Percentiles rank a stretch among this genome's conserved stretches.
phyloP scores from a whole-genome alignment of 2,113 vertebrate species.

The Ceratotherium simum region DNA sequence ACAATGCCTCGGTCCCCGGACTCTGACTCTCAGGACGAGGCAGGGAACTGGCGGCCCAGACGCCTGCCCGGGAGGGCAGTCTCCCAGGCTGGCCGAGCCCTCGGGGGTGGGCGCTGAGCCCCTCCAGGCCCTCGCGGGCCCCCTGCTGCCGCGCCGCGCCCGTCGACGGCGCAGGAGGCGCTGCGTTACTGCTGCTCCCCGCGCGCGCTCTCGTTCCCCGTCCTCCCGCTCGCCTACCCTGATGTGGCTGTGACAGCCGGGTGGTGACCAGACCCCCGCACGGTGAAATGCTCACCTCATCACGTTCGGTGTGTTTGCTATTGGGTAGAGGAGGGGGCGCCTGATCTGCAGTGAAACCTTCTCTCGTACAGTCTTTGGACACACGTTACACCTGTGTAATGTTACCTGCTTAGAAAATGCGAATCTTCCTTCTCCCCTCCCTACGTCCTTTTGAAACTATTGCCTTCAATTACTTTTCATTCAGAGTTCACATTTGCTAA shows the following conservation, averaged over 20 bases:
- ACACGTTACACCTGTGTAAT: background rate
- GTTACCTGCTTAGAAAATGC: background rate
- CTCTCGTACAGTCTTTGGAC: conserved; percentile 2
- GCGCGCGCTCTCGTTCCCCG: background rate
- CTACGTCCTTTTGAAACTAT: conserved; percentile 2
- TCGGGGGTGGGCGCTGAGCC: background rate
- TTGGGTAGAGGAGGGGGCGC: too few relatives aligned
- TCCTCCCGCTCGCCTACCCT: background rate
- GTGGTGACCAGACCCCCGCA: background rate
- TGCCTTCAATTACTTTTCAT: conserved; percentile 51
- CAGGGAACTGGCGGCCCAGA: background rate
- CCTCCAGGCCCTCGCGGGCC: background rate
- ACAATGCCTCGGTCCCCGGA: background rate
- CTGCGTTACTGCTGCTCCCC: background rate
- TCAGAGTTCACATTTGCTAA: conserved; percentile 16
- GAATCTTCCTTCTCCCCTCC: background rate
- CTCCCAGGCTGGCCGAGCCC: background rate
- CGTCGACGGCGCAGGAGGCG: background rate
- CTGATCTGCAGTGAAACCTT: background rate
- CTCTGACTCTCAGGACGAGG: background rate
- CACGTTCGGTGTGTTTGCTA: background rate
- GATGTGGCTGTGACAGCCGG: background rate
- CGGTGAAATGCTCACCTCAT: conserved; percentile 6
- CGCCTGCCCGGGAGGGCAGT: background rate
- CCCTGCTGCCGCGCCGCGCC: too few relatives aligned